Evolutionary conservation across 2,888 invertebrate species (phyloP), one percentile per base, ranked within the genome.

Genomic region (Ectemnius lituratus): DNA sequence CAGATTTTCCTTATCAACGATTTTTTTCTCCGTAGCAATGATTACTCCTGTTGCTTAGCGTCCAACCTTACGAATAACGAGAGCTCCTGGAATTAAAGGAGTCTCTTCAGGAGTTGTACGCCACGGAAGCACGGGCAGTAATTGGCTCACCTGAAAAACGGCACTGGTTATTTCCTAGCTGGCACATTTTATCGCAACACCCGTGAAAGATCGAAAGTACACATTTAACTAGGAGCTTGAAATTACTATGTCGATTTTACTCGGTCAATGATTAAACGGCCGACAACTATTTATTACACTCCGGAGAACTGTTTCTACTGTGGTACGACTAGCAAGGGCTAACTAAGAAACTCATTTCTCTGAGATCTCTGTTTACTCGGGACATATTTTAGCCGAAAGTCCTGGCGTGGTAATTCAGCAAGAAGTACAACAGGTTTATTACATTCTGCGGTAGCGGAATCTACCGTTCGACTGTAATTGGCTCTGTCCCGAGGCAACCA

Each of bases 21-120:
- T 68, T 67, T 60, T 52, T 73, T 73, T 64, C 58, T 27, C 60
- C 13, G 18, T 11, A 20, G 11, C 57, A 46, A 61, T 70, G 23
- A 71, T 66, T 73, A 60, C 56, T 11, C 57, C 60, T 23, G 37
- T 14, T 46, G 58, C 67, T 62, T 68, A 79, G 78, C 75, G 70
- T 67, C 47, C 76, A 79, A 76, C 79, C 73, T 76, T 60, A 52
- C 20, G 60, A 57, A 73, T 79, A 78, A 78, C 70, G 75, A 70
- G 70, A 49, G 60, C n/a, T 46, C 28, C 49, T 18, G 61, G 58
- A 79, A 76, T 76, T 79, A 79, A 79, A 75, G 52, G 66, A 72
- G 37, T 37, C 37, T 37, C 72, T 65, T 62, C 49, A 56, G 37
- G n/a, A 69, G 18, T n/a, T 6, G 56, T 57, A 58, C 56, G 61